Conservation (phyloP, 1,140 invertebrate species). For the Drosophila melanica region DNA sequence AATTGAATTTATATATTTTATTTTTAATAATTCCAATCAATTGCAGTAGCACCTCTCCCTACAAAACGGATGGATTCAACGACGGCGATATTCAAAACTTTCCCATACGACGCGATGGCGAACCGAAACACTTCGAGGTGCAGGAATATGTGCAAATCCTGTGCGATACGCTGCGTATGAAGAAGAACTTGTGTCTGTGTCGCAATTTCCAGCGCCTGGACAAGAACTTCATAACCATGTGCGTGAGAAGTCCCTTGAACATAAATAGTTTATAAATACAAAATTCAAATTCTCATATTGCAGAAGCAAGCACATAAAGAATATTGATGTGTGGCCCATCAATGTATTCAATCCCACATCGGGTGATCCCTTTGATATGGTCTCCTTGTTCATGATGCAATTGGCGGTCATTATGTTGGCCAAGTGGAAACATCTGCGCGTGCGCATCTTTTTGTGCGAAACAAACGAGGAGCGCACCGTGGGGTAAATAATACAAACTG, state of each 20-base stretch:
- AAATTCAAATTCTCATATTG: conserved; percentile 38
- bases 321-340: conserved; percentile 98
- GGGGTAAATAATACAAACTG: conserved; percentile 23
- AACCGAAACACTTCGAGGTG: conserved; percentile 76
- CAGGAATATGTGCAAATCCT: conserved; percentile 96
- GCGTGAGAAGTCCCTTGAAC: conserved; percentile 32
- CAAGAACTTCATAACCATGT: conserved; percentile 89
- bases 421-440: conserved; percentile 91
- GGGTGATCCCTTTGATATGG: conserved; percentile 92
- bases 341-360: conserved; percentile 92
- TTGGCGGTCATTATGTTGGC: conserved; percentile 98
- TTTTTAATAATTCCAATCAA: conserved; percentile 9
- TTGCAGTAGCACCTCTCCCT: conserved; percentile 83
- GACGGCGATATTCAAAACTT: conserved; percentile 83
- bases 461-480: conserved; percentile 74
- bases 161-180: conserved; percentile 93
- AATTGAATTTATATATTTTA: not conserved
- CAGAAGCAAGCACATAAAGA: conserved; percentile 87
- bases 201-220: conserved; percentile 95
- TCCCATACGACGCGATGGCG: conserved; percentile 81
- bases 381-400: conserved; percentile 97
- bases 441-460: conserved; percentile 94
- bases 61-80: conserved; percentile 84
- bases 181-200: conserved; percentile 97
- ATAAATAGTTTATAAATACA: not conserved